Base-by-base conservation (phyloP, 2,113 vertebrate genomes). In the Menidia beryllina region DNA sequence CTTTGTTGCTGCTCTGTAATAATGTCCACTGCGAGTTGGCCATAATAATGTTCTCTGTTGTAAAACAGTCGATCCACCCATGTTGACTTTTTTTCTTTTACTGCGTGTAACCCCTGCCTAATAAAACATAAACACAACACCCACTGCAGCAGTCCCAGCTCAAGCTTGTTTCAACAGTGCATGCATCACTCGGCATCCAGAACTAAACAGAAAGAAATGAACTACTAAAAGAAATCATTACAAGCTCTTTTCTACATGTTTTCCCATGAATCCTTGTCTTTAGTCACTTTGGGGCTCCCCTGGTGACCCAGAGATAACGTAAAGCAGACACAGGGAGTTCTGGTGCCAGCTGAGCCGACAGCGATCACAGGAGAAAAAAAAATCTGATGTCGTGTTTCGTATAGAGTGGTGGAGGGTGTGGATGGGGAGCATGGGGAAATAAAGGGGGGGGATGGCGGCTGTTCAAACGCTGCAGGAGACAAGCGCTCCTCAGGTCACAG, bases 281-380 rank as follows among this genome's bases (percentile, higher is more conserved):
- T 63, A 6, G 81, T 56, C 53, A 87, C 80, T 80, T 78, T 89
- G 86, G 43, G 23, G 85, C 82, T 90, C 84, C 87, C 87, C 90
- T 89, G 87, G 92, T 95, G 93, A 93, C 93, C 94, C 93, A 92
- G 36, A 56, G 76, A 67, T 95, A 93, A 95, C 92, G 86, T 90
- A 94, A 95, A 95, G 88, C 95, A 96, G 93, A 94, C 73, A 92
- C 92, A 89, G 80, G 61, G 83, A 78, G 69, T 62, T 72, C 75
- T 41, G 50, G 47, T 63, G 80, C 83, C 88, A 93, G 94, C 90
- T 63, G 84, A 92, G 91, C 91, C 75, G 72, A n/a, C 75, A 85
- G 86, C 91, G 72, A 67, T 81, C 65, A 82, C 56, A 43, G 47
- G 23, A 52, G 41, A 65, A 82, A 83, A 68, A 65, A 82, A 83